Conservation (phyloP, 2,797 vertebrate species). For the Tenualosa ilisha region DNA sequence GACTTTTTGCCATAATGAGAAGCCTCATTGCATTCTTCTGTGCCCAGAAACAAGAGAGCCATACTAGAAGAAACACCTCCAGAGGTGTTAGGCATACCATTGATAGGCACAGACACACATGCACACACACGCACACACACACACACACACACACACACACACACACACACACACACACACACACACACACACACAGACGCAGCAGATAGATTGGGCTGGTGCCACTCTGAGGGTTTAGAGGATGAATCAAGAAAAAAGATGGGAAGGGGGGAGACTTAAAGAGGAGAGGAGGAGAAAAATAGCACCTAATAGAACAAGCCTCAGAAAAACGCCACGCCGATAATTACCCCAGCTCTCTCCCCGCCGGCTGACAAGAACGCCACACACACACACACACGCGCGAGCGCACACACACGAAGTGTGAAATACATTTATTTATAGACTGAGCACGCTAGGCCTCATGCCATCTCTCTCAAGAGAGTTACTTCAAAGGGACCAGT, state of each 20-base stretch:
- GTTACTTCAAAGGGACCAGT: conserved; percentile 63
- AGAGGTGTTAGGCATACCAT: background rate
- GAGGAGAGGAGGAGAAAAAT: conserved; percentile 66
- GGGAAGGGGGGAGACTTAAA: conserved; percentile 66
- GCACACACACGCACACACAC: background rate
- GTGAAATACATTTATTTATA: conserved; percentile 75
- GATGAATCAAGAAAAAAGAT: conserved; percentile 54
- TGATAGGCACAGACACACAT: conserved; percentile 32
- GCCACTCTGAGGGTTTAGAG: conserved; percentile 55
- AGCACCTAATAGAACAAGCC: conserved; percentile 66
- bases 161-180: background rate
- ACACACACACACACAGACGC: background rate
- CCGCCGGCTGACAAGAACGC: conserved; percentile 62
- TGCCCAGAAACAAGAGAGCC: background rate
- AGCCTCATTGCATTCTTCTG: background rate
- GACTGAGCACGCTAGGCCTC: conserved; percentile 57
- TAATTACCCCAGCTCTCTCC: conserved; percentile 72
- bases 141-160: background rate
- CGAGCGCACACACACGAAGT: conserved; percentile 43
- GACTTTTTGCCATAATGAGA: background rate
- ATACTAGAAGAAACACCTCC: background rate
- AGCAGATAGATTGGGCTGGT: too few species aligned
- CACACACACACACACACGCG: conserved; percentile 46
- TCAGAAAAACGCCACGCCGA: conserved; percentile 69
- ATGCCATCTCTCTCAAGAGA: conserved; percentile 69